Evolutionary conservation across 2,797 vertebrate genomes (phyloP), one percentile per base, ranked within the genome.

Genomic region (Schizopygopsis malacanthus): DNA sequence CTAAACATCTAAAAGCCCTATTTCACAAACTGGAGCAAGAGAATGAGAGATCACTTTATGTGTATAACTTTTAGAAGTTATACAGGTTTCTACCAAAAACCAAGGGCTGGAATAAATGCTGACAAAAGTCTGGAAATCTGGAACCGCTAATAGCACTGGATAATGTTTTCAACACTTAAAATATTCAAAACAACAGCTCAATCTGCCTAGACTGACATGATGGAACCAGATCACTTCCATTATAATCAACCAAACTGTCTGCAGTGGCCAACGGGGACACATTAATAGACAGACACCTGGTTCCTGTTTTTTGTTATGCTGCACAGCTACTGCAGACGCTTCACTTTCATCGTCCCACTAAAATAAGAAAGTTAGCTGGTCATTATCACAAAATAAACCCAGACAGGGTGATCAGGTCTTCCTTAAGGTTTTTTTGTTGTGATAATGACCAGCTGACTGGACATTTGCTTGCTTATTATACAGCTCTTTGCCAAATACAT

Each of bases 1-100:
- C 37, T 61, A 79, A 67, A 67, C 43, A n/a, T 43, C 39, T 71
- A 56, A 80, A 67, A 50, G 59, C 12, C 65, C 41, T 28, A n/a
- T 65, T 83, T 83, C 33, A 83, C 13, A 47, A 65, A 63, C 28
- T 83, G 54, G 18, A n/a, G 39, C 13, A 9, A 63, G 39, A 61
- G 13, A 25, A 43, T 15, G 7, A 18, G 39, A 61, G 56, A 78
- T 13, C 56, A n/a, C 22, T 25, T 43, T 69, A 16, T 61, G 9
- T 28, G 2, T 61, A 43, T 39, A 56, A n/a, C 52, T 77, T 33
- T 33, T 33, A 33, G 33, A 41, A 39, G 22, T 63, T 65, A 45
- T 28, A 12, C 41, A 73, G 12, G 13, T 47, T 73, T 73, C n/a
- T n/a, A 45, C 43, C 22, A 9, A 47, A 50, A 47, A 28, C 3